Conservation (phyloP, 2,113 vertebrate genomes). For the Tyto alba region DNA sequence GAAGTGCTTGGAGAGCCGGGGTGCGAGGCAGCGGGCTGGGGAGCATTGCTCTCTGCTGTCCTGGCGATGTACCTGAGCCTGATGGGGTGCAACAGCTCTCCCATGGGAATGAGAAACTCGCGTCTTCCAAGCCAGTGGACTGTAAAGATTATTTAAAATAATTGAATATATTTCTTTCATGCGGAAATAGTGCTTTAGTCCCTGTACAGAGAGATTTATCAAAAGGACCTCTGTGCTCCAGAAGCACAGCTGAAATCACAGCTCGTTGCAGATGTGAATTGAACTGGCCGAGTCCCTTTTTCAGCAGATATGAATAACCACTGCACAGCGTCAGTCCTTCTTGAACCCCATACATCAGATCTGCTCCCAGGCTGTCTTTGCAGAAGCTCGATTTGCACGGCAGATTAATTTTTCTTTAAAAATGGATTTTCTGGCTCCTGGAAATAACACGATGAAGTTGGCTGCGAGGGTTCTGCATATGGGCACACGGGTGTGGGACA, state of each 20-base stretch:
- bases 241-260: slow-evolving; percentile 31
- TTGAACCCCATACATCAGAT: background rate
- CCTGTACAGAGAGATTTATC: background rate
- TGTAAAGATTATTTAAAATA: background rate
- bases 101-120: fast-evolving
- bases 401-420: background rate
- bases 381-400: background rate
- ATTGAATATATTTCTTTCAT: background rate
- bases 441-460: background rate
- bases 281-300: background rate
- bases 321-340: background rate
- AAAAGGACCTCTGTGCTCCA: slow-evolving; percentile 45
- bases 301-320: background rate
- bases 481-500: background rate
- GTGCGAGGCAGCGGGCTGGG: fast-evolving
- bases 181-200: background rate
- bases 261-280: background rate
- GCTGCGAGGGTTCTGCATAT: fast-evolving
- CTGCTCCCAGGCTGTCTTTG: background rate
- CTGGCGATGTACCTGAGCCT: background rate
- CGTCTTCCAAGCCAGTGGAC: background rate
- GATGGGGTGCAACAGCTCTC: background rate
- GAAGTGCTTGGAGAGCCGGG: background rate
- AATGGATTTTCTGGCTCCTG: background rate
- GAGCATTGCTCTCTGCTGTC: background rate